Conservation (phyloP, 2,113 vertebrate species). For the human region GRCh38 chr3:30120001-30120500, state of each 20-base stretch:
- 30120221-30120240: not conserved
- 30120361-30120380: rapidly evolving
- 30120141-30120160: not conserved
- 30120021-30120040: not conserved
- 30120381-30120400: not conserved
- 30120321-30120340: not conserved
- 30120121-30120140: not conserved
- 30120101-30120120: not conserved
- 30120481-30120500: not conserved
- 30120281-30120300: not conserved
- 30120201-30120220: not conserved
- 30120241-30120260: not conserved
- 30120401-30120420: not conserved
- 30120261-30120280: not conserved
- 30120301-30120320: not conserved
- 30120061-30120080: not conserved
- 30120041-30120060: not conserved
- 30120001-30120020: not conserved
- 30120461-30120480: not conserved
- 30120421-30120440: not conserved
- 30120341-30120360: not conserved
- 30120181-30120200: not conserved
- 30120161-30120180: not conserved
- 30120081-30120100: no score
- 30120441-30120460: not conserved